These are phyloP conservation scores for Nebria ingens DNA, from an alignment of 1,140 invertebrate species.

Conservation along the genomic window DNA sequence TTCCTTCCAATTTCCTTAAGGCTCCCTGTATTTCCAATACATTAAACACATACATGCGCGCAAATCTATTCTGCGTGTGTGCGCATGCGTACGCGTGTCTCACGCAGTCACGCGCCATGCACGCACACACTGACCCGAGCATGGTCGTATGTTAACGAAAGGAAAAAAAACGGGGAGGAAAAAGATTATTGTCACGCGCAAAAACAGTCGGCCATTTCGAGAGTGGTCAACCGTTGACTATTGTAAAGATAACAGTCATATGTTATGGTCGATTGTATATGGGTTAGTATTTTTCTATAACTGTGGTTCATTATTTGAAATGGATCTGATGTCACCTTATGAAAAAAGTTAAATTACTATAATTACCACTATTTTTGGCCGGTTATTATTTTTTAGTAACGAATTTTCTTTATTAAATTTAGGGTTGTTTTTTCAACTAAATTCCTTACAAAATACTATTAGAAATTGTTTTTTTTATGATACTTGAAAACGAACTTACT, in stretches of 20 bases:
- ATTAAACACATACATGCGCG: neutral
- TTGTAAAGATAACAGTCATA: too few species aligned
- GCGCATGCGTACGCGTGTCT: neutral
- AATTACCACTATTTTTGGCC: too few species aligned
- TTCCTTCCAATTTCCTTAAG: too few species aligned
- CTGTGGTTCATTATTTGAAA: neutral
- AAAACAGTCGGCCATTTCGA: neutral
- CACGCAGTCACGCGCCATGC: neutral
- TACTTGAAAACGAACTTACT: too few species aligned
- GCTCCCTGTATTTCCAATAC: too few species aligned
- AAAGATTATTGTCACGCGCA: neutral
- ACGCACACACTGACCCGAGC: neutral
- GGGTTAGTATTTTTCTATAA: neutral
- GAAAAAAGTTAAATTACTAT: neutral
- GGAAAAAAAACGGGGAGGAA: neutral
- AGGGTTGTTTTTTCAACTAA: too few species aligned
- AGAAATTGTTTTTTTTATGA: too few species aligned
- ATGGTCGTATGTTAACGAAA: neutral
- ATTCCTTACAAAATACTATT: too few species aligned
- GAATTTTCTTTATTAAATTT: too few species aligned
- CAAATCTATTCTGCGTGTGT: neutral
- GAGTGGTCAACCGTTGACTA: too few species aligned
- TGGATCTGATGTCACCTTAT: neutral
- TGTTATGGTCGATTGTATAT: neutral
- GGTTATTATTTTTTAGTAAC: too few species aligned